Evolutionary conservation across 2,888 invertebrate species (phyloP), one percentile per base, ranked within the genome.

Genomic region (Cantharis nigra): DNA sequence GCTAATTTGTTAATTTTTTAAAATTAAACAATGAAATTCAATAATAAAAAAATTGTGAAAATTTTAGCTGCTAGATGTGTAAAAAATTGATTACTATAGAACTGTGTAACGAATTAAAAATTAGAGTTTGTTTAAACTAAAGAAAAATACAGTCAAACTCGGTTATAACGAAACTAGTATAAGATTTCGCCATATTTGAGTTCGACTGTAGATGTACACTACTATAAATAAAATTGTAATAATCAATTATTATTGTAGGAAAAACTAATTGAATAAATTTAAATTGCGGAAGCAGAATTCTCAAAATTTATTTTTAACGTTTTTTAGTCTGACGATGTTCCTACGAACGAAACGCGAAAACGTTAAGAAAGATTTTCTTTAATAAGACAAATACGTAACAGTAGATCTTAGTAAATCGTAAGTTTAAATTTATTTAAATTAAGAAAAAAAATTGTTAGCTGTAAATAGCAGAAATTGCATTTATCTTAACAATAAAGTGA

Each of bases 101-200:
- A 71, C 28, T 70, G 70, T 75, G 70, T 75, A 75, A 75, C 75
- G 75, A 75, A 75, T 49, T 75, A 75, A 74, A 74, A 75, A 23
- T 62, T 75, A 75, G 71, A 63, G 16, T 71, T 70, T 49, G 33
- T 49, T 49, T 13, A 33, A 33, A 33, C 13, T 33, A 33, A 33
- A 33, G 1, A 49, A 49, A 49, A 49, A n/a, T 49, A 49, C 49
- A n/a, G 49, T 49, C 49, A n/a, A n/a, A 49, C 49, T 49, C 49
- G 49, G 49, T 49, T 49, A 7, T n/a, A 49, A 49, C 49, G 49
- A 49, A 49, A 49, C 49, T 49, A 9, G n/a, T 49, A n/a, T 49
- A n/a, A 13, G n/a, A 33, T 33, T 33, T 33, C 33, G 33, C 13
- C 13, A 2, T 5, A 33, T 49, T n/a, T 49, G 49, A 49, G 49